These are phyloP conservation scores for Lochmaea crataegi DNA, from an alignment of 2,888 invertebrate genomes.

Conservation along the genomic window DNA sequence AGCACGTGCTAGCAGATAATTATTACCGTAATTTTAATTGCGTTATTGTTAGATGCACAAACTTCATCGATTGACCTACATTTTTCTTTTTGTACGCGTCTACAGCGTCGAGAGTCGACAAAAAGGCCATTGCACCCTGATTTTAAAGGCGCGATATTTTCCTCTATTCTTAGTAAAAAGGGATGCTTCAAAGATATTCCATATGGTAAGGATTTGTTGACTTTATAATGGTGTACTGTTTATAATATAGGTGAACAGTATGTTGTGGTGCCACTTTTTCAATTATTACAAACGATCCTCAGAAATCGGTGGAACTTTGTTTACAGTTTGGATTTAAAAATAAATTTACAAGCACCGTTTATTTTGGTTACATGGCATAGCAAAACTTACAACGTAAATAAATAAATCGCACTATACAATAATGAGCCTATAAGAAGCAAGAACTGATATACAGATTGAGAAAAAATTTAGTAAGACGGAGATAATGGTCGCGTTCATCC, in stretches of 20 bases:
- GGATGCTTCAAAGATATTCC: neutral
- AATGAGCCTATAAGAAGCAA: neutral
- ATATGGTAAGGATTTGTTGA: neutral
- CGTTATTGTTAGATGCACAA: constrained; percentile 25
- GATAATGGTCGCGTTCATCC: too few species aligned
- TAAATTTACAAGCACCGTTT: neutral
- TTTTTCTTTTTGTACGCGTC: constrained; percentile 27
- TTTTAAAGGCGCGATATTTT: neutral
- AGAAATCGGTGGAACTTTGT: neutral
- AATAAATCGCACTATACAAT: neutral
- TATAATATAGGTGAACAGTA: neutral
- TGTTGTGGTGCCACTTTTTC: neutral
- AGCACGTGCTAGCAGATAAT: constrained; percentile 18
- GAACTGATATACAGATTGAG: neutral
- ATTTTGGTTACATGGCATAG: too few species aligned
- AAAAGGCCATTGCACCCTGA: constrained; percentile 39
- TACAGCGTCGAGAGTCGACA: constrained; percentile 26
- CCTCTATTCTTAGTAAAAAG: constrained; percentile 1
- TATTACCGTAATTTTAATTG: constrained; percentile 16
- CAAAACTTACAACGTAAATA: too few species aligned
- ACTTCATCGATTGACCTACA: constrained; percentile 42
- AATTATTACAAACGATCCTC: neutral
- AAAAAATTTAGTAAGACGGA: too few species aligned
- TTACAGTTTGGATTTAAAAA: neutral
- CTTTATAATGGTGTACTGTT: neutral